Percentiles rank a stretch among this genome's conserved stretches.
These are phyloP conservation scores for Oxyura jamaicensis DNA, from an alignment of 2,113 vertebrate species.

Conservation along the genomic window DNA sequence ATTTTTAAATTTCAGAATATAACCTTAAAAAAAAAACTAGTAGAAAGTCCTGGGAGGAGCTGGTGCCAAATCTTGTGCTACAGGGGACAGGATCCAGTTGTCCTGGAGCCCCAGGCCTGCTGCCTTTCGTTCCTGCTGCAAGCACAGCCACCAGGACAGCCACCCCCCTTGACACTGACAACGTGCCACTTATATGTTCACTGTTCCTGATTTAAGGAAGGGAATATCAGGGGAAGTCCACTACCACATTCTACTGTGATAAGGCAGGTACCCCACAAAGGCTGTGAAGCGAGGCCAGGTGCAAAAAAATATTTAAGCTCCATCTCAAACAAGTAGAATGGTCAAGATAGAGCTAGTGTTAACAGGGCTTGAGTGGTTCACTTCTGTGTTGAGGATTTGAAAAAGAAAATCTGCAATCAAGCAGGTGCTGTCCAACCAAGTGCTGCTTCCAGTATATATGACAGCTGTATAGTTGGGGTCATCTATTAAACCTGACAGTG, in stretches of 20 bases:
- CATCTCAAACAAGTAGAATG: not conserved
- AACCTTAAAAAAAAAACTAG: no score
- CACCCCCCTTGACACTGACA: rapidly evolving
- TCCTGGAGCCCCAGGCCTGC: not conserved
- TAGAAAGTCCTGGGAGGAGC: not conserved
- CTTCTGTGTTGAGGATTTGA: not conserved
- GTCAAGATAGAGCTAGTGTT: not conserved
- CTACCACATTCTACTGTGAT: not conserved
- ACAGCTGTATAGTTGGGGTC: not conserved
- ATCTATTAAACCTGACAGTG: rapidly evolving
- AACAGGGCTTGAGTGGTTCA: not conserved
- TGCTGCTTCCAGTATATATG: not conserved
- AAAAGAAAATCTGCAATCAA: not conserved
- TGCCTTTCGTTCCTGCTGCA: not conserved
- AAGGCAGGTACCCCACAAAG: not conserved
- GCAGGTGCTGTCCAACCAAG: not conserved
- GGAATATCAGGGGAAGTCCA: not conserved
- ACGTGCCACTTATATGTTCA: not conserved
- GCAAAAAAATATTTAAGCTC: not conserved
- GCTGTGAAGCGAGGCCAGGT: not conserved
- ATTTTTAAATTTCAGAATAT: not conserved
- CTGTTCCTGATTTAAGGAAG: not conserved
- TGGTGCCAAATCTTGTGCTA: not conserved
- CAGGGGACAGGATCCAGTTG: not conserved
- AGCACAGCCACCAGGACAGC: rapidly evolving